phyloP scores from a whole-genome alignment of 1,140 invertebrate genomes.

The Platorchestia sp. region DNA sequence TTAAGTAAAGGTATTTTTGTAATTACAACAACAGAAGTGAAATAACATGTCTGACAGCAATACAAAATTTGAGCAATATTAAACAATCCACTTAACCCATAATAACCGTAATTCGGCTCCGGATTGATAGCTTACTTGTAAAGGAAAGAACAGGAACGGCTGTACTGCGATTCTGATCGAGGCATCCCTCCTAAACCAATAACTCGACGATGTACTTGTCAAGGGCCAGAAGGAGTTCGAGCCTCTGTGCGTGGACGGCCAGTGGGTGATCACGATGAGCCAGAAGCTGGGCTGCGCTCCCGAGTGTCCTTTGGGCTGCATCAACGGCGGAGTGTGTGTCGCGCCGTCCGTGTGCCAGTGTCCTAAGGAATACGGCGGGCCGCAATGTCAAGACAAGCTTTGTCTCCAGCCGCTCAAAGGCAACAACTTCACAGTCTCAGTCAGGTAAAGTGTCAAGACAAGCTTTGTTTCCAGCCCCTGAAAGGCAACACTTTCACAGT shows the following conservation, averaged over 20 bases:
- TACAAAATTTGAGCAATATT: too few species aligned
- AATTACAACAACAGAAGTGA: too few species aligned
- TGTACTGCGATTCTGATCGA: background rate
- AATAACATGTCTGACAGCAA: too few species aligned
- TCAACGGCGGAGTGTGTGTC: background rate
- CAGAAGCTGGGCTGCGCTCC: constrained; percentile 7
- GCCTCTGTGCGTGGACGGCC: background rate
- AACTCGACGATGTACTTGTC: background rate
- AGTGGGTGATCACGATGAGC: constrained; percentile 27
- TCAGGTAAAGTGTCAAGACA: background rate
- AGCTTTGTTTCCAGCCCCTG: background rate
- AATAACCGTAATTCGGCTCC: too few species aligned
- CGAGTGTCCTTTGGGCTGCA: background rate
- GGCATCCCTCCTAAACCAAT: background rate
- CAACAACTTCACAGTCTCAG: constrained; percentile 23
- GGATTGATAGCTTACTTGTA: too few species aligned
- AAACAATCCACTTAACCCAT: too few species aligned
- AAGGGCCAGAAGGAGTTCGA: background rate
- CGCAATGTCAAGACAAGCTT: background rate
- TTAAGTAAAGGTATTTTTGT: too few species aligned
- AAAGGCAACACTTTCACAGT: constrained; percentile 14
- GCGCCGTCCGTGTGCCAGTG: constrained; percentile 32
- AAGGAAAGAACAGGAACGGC: too few species aligned
- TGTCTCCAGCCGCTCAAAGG: constrained; percentile 15
- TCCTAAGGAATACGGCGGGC: background rate